Percentiles rank a stretch among this genome's conserved stretches.
These are phyloP conservation scores for Hyaena hyaena DNA, from an alignment of 2,113 vertebrate genomes.

Conservation along the genomic window DNA sequence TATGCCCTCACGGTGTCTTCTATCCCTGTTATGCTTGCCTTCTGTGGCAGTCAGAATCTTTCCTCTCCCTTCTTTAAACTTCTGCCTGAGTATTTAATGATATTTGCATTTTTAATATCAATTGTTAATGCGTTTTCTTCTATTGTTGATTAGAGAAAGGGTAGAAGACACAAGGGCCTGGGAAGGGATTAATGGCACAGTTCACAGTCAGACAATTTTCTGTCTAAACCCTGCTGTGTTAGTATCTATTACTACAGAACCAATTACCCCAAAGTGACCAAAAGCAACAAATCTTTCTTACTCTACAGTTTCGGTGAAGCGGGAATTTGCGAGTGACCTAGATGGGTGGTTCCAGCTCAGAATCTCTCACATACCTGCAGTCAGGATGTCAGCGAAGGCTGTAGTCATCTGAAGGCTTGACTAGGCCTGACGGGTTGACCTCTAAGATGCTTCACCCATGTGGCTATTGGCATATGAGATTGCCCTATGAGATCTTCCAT, in stretches of 20 bases:
- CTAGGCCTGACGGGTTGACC: not conserved
- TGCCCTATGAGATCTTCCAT: not conserved
- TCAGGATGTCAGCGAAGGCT: not conserved
- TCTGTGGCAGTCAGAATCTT: not conserved
- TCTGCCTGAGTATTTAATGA: not conserved
- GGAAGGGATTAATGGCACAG: not conserved
- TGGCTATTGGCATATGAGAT: not conserved
- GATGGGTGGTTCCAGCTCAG: not conserved
- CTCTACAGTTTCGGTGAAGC: not conserved
- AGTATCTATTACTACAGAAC: not conserved
- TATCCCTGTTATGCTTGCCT: not conserved
- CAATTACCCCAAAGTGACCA: not conserved
- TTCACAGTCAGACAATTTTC: not conserved
- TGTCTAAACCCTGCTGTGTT: not conserved
- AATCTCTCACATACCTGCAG: not conserved
- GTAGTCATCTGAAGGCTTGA: not conserved
- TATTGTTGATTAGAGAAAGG: not conserved
- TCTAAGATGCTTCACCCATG: not conserved
- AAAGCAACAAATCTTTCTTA: not conserved
- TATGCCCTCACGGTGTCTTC: not conserved
- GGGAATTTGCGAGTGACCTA: not conserved
- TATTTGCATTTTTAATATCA: not conserved
- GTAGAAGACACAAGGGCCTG: not conserved
- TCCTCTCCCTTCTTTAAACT: conserved; percentile 1
- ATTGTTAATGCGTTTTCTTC: not conserved